A percentile compares a stretch with the other conserved stretches of the same genome.
Evolutionary conservation across 2,113 vertebrate species (phyloP).

Genomic region (Sphaerodactylus townsendi): DNA sequence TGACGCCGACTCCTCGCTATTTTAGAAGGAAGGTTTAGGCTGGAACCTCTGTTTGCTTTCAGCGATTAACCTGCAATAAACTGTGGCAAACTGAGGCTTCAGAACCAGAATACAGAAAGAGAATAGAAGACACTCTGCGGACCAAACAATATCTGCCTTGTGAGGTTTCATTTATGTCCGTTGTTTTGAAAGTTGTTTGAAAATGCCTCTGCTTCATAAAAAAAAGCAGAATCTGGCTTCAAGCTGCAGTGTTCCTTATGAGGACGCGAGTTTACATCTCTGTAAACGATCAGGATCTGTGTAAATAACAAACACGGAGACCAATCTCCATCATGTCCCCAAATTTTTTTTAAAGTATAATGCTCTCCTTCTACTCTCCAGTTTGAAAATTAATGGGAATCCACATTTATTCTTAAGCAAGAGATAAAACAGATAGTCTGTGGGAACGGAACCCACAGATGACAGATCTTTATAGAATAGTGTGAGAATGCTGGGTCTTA

Average conservation of each 20-base stretch:
- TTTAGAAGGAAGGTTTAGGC: slow-evolving; percentile 27
- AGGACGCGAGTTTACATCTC: background rate
- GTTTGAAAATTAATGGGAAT: background rate
- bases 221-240: background rate
- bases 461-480: slow-evolving; percentile 79
- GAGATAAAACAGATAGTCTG: slow-evolving; percentile 50
- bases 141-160: background rate
- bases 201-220: slow-evolving; percentile 1
- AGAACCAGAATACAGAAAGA: slow-evolving; percentile 24
- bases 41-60: slow-evolving; percentile 10
- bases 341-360: slow-evolving; percentile 47
- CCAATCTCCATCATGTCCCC: slow-evolving; percentile 16
- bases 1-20: slow-evolving; percentile 26
- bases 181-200: slow-evolving; percentile 40
- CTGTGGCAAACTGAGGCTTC: background rate
- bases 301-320: background rate
- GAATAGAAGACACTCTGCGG: slow-evolving; percentile 26
- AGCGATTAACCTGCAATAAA: slow-evolving; percentile 21
- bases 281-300: background rate
- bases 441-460: slow-evolving; percentile 62
- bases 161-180: slow-evolving; percentile 25
- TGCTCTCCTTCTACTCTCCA: slow-evolving; percentile 4
- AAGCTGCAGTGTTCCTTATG: background rate
- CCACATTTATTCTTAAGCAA: slow-evolving; percentile 46
- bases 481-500: slow-evolving; percentile 89